Evolutionary conservation across 1,140 invertebrate genomes (phyloP), one percentile per base, ranked within the genome.

Genomic region (Hyposmocoma kahamanoa): DNA sequence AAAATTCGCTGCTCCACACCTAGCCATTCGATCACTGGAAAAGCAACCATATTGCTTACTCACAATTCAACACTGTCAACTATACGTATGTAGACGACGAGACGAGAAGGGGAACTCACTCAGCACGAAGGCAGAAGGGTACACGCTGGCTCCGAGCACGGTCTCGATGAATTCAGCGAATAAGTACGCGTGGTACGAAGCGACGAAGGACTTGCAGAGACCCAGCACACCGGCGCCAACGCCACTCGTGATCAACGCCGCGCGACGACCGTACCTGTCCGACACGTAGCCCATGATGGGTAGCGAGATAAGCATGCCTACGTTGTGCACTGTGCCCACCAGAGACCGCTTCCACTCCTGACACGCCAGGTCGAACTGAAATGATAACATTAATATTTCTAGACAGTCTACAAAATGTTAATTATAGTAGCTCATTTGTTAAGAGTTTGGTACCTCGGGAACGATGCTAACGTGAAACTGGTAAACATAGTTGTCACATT

Each of bases 1-100:
- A 94, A 73, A 6, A 94, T 92, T 38, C 95, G 84, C 42, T 92
- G 90, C 47, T 90, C 88, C 10, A 92, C 90, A 9, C 91, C 92
- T 1, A 95, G 90, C 71, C 94, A 89, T 72, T 96, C 95, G 59
- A 96, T 90, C 54, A 92, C 94, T 67, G 86, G 47, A 67, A 56
- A 28, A 3, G 8, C 38, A 41, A 41, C 20, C 32, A 36, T 17
- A 8, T 13, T 34, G 4, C 15, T 34, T n/a, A n/a, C n/a, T n/a
- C n/a, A n/a, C 24, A 26, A 26, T 26, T 5, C 24, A 26, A 11
- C 24, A 26, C 5, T 26, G 24, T 26, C 11, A 26, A 26, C 24
- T 26, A 26, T 5, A 26, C n/a, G n/a, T n/a, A n/a, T n/a, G 5
- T 5, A 26, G 24, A 6, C 24, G 11, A 26, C 13, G 15, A 36